These are phyloP conservation scores for Saxicola maurus DNA, from an alignment of 2,797 vertebrate genomes.

Conservation along the genomic window DNA sequence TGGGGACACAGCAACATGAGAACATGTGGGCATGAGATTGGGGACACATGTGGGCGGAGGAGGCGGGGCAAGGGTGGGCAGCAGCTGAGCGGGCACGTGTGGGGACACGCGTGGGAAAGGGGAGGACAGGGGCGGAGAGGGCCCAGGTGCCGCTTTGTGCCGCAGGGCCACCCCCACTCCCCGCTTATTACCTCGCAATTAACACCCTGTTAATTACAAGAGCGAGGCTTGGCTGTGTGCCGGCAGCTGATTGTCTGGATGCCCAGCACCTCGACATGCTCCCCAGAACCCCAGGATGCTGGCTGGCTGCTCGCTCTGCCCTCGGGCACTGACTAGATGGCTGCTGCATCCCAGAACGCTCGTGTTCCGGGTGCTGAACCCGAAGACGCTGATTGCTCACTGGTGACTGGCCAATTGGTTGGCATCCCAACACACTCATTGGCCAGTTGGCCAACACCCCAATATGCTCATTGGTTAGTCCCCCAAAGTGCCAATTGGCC, in stretches of 20 bases:
- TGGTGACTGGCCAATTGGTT: not conserved
- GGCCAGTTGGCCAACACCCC: not conserved
- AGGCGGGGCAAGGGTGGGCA: not conserved
- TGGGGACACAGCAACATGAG: not conserved
- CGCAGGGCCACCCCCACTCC: accelerated
- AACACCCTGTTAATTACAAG: not conserved
- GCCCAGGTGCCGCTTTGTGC: not conserved
- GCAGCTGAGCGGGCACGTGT: not conserved
- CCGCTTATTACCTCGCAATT: not conserved
- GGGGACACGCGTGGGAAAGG: not conserved
- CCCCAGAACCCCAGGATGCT: not conserved
- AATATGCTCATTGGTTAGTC: not conserved
- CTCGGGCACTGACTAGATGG: not conserved
- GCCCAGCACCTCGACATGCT: accelerated
- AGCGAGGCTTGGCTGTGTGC: not conserved
- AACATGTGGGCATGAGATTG: too few relatives aligned
- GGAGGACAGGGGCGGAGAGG: not conserved
- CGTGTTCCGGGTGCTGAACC: not conserved
- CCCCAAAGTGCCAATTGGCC: not conserved
- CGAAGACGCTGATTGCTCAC: not conserved
- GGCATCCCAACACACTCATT: not conserved
- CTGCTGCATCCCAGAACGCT: not conserved
- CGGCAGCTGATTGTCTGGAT: not conserved
- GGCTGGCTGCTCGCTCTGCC: not conserved
- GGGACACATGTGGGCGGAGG: not conserved